Percentiles rank a stretch among this genome's conserved stretches.
These are phyloP conservation scores for Drosophila auraria DNA, from an alignment of 1,140 invertebrate genomes.

Conservation along the genomic window DNA sequence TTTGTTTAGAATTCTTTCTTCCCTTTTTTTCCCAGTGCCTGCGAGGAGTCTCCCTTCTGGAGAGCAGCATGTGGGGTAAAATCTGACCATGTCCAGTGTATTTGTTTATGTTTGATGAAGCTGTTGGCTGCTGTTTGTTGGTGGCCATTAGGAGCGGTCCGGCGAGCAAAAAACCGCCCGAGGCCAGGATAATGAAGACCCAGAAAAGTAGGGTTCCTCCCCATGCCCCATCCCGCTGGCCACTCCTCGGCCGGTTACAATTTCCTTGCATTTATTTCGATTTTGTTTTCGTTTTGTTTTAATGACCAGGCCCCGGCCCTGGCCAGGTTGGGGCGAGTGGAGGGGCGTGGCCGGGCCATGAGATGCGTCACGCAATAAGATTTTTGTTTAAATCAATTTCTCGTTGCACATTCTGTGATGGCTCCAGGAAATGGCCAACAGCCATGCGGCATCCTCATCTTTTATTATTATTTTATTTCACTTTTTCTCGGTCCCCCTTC, in stretches of 20 bases:
- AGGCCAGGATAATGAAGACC: conserved; percentile 77
- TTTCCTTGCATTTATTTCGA: conserved; percentile 37
- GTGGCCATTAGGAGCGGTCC: conserved; percentile 75
- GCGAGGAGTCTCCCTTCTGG: conserved; percentile 2
- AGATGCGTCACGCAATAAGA: conserved; percentile 76
- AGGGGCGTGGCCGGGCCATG: conserved; percentile 59
- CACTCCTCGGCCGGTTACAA: conserved; percentile 25
- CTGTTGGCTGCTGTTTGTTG: conserved; percentile 75
- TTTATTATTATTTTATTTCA: conserved; percentile 60
- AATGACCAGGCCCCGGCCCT: conserved; percentile 36
- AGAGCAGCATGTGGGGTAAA: conserved; percentile 50
- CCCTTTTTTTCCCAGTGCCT: conserved; percentile 6
- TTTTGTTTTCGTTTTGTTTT: conserved; percentile 44
- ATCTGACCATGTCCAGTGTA: conserved; percentile 52
- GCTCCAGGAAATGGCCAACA: conserved; percentile 77
- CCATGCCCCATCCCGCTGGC: not conserved
- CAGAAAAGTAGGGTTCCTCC: conserved; percentile 37
- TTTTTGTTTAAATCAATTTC: conserved; percentile 65
- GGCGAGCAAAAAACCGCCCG: conserved; percentile 44
- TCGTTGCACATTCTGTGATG: conserved; percentile 55
- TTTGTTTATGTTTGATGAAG: conserved; percentile 81
- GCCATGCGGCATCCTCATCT: conserved; percentile 72
- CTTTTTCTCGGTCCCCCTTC: conserved; percentile 8
- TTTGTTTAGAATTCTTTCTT: not conserved
- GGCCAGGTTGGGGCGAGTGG: conserved; percentile 22